phyloP scores from a whole-genome alignment of 2,797 vertebrate species.

The Phoxinus dragarum region DNA sequence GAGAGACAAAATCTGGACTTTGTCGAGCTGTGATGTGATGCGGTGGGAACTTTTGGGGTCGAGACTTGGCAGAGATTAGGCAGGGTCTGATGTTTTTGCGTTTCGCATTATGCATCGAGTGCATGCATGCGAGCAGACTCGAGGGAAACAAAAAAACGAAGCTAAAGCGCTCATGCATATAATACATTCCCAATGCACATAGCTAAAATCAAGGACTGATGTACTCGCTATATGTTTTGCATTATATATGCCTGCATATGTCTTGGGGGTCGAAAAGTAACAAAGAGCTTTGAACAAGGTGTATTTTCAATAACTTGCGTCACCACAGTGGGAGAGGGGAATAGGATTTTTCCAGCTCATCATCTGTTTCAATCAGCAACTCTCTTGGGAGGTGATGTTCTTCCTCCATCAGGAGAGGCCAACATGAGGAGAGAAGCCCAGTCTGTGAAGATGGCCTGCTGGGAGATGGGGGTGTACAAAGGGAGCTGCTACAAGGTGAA shows the following conservation, averaged over 20 bases:
- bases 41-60: constrained; percentile 19
- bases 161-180: constrained; percentile 32
- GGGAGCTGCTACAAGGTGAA: constrained; percentile 52
- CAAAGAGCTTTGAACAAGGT: constrained; percentile 41
- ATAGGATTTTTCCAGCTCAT: constrained; percentile 46
- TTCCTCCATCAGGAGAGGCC: constrained; percentile 74
- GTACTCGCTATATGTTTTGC: constrained; percentile 10
- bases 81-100: constrained; percentile 20
- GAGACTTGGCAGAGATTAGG: constrained; percentile 33
- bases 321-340: constrained; percentile 38
- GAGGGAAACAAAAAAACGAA: constrained; percentile 23
- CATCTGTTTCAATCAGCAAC: constrained; percentile 52
- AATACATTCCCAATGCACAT: neutral
- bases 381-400: constrained; percentile 63
- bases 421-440: constrained; percentile 68
- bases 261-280: constrained; percentile 29
- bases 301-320: constrained; percentile 53
- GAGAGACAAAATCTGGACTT: constrained; percentile 33
- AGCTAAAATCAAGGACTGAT: constrained; percentile 22
- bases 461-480: constrained; percentile 46
- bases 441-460: constrained; percentile 74
- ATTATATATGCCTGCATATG: constrained; percentile 38
- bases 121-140: constrained; percentile 11
- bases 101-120: constrained; percentile 8
- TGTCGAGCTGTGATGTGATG: constrained; percentile 34